These are phyloP conservation scores for Aphrophora alni DNA, from an alignment of 2,888 invertebrate genomes.

Conservation along the genomic window DNA sequence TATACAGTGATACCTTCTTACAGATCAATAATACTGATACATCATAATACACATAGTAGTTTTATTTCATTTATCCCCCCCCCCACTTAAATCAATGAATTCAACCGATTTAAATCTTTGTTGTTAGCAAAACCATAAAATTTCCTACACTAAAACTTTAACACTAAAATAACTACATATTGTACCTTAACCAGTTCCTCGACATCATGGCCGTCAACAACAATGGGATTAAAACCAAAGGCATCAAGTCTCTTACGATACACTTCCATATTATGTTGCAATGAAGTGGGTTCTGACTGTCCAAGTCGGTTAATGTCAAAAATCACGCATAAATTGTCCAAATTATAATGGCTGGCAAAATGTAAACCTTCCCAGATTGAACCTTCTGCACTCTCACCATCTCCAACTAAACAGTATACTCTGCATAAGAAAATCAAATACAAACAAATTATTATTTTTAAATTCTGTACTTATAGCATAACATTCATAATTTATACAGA, in stretches of 20 bases:
- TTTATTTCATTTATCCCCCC: no score
- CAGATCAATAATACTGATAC: no score
- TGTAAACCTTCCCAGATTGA: conserved; percentile 97
- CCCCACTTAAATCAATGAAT: no score
- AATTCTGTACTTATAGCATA: no score
- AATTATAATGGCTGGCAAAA: conserved; percentile 92
- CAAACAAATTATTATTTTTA: background rate
- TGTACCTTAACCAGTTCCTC: conserved; percentile 83
- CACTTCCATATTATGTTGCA: conserved; percentile 80
- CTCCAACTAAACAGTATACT: conserved; percentile 94
- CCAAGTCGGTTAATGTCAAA: conserved; percentile 98
- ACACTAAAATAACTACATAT: no score
- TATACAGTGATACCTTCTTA: no score
- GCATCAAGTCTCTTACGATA: conserved; percentile 86
- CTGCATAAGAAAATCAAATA: conserved; percentile 63
- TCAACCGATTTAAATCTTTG: no score
- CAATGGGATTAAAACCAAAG: conserved; percentile 89
- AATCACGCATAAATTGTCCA: conserved; percentile 96
- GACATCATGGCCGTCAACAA: conserved; percentile 97
- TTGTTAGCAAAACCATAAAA: no score
- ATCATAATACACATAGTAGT: no score
- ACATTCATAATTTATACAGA: background rate
- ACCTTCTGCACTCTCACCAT: conserved; percentile 98
- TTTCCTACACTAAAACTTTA: no score
- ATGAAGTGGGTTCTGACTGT: conserved; percentile 93